Base-by-base conservation (phyloP, 2,797 vertebrate species). In the Sebastes itinus region DNA sequence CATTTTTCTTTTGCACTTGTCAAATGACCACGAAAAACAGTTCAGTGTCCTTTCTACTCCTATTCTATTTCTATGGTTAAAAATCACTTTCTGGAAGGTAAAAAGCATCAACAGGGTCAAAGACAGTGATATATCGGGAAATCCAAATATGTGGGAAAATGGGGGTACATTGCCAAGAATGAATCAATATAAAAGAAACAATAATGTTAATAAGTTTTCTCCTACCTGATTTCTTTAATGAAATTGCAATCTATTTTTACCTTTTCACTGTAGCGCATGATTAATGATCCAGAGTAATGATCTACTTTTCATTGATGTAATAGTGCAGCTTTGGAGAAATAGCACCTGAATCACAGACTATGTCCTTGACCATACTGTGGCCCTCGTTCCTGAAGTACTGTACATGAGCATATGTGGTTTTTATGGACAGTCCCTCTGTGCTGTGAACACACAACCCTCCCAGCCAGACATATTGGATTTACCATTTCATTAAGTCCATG, bases 401-500 rank as follows among this genome's bases (percentile, higher is more conserved):
- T 58, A 83, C 38, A 55, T 38, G 35, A 64, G 5, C 74, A 75
- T 61, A 38, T 86, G 74, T 56, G 69, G 56, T 52, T 82, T 91
- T 89, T 82, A 89, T 88, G 76, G 65, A 71, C 70, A 16, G 52
- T 60, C 65, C 52, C 62, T 77, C 59, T 70, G 62, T 55, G 70
- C 75, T 80, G 75, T 64, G 54, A 76, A 84, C 81, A 80, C 46
- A 70, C 77, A 78, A 62, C 61, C 66, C 72, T 73, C 65, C 46
- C 56, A 71, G 68, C 49, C 32, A 66, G 66, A 22, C 23, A 63
- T 76, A 88, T 89, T 76, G 77, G 55, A 93, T 91, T 90, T 85
- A 88, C 59, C 68, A 80, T 90, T 90, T 90, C 85, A 93, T 91
- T 93, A 91, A 84, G 81, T 88, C 85, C 80, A 74, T 20, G 68